Conservation (phyloP, 2,113 vertebrate genomes). For the Poeciliopsis prolifica region DNA sequence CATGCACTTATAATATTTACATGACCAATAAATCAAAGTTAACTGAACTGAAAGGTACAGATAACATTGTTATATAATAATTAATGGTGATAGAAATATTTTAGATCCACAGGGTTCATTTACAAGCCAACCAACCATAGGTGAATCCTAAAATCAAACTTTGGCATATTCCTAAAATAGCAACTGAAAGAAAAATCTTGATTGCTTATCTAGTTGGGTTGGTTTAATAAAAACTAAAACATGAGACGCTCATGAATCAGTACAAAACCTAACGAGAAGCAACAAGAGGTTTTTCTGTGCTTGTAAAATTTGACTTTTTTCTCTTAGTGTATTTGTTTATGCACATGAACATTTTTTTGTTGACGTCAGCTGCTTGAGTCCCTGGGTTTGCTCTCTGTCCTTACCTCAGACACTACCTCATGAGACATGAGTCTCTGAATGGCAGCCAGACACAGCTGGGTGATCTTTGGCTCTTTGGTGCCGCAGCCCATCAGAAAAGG, state of each 20-base stretch:
- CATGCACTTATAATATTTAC: too few relatives aligned
- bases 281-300: neutral
- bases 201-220: too few relatives aligned
- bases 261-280: neutral
- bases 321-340: neutral
- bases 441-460: slow-evolving; percentile 95
- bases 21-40: too few relatives aligned
- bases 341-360: neutral
- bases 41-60: too few relatives aligned
- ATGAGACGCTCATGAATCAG: neutral
- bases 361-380: neutral
- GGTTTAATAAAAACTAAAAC: neutral
- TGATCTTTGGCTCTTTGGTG: slow-evolving; percentile 99
- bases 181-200: neutral
- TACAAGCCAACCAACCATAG: neutral
- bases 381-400: neutral
- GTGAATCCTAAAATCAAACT: too few relatives aligned
- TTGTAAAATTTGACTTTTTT: too few relatives aligned
- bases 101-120: neutral
- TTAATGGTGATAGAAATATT: too few relatives aligned
- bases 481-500: slow-evolving; percentile 99
- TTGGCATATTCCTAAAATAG: neutral
- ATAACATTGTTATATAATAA: too few relatives aligned
- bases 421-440: slow-evolving; percentile 99
- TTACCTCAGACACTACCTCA: slow-evolving; percentile 98